These are phyloP conservation scores for Neocloeon triangulifer DNA, from an alignment of 1,140 invertebrate species.

Conservation along the genomic window DNA sequence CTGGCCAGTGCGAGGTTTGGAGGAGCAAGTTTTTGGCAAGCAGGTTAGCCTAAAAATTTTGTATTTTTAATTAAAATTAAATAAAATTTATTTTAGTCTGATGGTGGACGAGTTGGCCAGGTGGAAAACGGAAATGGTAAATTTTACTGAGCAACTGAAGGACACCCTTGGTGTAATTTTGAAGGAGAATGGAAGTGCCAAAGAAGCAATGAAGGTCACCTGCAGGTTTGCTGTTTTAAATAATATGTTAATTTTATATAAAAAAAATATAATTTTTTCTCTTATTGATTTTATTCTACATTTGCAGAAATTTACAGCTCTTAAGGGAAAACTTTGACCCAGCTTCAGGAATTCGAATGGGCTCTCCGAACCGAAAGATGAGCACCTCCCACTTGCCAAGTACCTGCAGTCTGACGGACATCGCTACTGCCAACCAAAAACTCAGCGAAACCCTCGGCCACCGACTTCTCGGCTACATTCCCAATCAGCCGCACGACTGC, in stretches of 20 bases:
- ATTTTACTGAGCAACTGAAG: constrained; percentile 49
- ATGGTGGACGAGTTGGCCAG: constrained; percentile 74
- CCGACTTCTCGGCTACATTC: constrained; percentile 13
- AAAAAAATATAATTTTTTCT: too few species aligned
- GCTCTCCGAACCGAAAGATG: too few species aligned
- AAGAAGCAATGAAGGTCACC: constrained; percentile 42
- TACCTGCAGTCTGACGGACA: constrained; percentile 10
- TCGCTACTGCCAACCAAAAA: constrained; percentile 12
- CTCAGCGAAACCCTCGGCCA: constrained; percentile 14
- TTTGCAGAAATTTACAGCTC: constrained; percentile 1
- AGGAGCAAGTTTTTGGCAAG: constrained; percentile 85
- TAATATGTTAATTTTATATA: too few species aligned
- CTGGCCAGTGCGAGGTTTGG: constrained; percentile 87
- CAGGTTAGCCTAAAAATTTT: constrained; percentile 27
- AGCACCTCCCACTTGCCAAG: background rate
- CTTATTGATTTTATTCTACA: too few species aligned
- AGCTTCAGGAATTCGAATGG: background rate
- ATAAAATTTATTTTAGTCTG: constrained; percentile 29
- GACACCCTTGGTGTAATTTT: constrained; percentile 47
- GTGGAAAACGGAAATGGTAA: constrained; percentile 57
- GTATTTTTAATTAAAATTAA: background rate
- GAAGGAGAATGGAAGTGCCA: constrained; percentile 43
- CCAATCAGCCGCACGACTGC: constrained; percentile 8
- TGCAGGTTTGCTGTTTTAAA: constrained; percentile 30
- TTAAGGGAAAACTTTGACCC: constrained; percentile 2